Base-by-base conservation (phyloP, 2,113 vertebrate species). In the Pluvianellus socialis region DNA sequence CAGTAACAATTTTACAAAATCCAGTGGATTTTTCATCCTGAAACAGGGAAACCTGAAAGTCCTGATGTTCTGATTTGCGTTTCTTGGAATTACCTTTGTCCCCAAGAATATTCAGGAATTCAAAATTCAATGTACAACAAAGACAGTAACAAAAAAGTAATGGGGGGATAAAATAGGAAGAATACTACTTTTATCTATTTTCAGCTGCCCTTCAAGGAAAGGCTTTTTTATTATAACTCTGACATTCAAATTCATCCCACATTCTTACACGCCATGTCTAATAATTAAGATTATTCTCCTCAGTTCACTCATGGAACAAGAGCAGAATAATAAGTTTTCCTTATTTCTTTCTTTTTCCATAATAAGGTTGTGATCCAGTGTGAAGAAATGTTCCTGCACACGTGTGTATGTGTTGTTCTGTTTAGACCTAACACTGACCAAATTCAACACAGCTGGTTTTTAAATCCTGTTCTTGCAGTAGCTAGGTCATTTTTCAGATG, bases 391-490 rank as follows among this genome's bases (percentile, higher is more conserved):
- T 44, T 94, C 91, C 77, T 93, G n/a, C 38, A 45, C 28, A 28
- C 1, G 0, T 3, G 7, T 24, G 9, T 44, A 2, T 14, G 30
- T 67, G 30, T 3, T 38, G 17, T 1, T 72, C 6, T 73, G 18
- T 53, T 79, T 45, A 77, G n/a, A 67, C 6, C 42, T 47, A 71
- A 86, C 5, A 9, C 27, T 33, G 16, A 7, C 10, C 42, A 92
- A 80, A 58, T 35, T 45, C 52, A 75, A 49, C 18, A 77, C 5
- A 73, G 22, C 8, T 49, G 16, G 0, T 26, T 58, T 50, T 67
- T 7, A 7, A 80, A 80, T 63, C 12, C 18, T 67, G 68, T 80
- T 50, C 56, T 68, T 61, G 88, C 10, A 89, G 68, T 13, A 68
- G 33, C 30, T 74, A 40, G 12, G 65, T 4, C 15, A 83, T 49